Evolutionary conservation across 2,113 vertebrate species (phyloP).

Genomic region (Bungarus multicinctus): DNA sequence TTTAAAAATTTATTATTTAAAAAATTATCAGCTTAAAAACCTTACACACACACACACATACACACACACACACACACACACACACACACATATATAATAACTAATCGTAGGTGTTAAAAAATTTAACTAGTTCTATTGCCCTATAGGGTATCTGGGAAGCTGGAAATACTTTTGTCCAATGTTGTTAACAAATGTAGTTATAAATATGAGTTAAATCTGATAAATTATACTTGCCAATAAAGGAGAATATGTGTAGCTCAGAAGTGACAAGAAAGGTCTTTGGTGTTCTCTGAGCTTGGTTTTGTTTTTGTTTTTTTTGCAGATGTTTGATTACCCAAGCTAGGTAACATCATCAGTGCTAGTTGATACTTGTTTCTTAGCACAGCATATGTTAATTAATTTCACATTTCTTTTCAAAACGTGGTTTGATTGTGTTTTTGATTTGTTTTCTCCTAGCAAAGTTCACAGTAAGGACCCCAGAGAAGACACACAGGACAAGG

Average conservation of each 20-base stretch:
- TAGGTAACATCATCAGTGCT: not conserved
- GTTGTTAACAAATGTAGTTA: not conserved
- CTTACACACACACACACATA: too few relatives aligned
- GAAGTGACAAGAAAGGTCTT: not conserved
- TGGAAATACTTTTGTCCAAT: not conserved
- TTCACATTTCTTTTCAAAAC: not conserved
- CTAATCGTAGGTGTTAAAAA: not conserved
- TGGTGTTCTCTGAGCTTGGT: not conserved
- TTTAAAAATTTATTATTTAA: too few relatives aligned
- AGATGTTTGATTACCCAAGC: not conserved
- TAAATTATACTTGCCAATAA: not conserved
- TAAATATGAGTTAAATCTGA: not conserved
- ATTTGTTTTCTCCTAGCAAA: conserved; percentile 57
- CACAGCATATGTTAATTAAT: not conserved
- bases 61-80: too few relatives aligned
- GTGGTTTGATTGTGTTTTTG: not conserved
- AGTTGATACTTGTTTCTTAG: not conserved
- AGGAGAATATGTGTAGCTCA: not conserved
- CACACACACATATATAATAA: not conserved
- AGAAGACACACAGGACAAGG: conserved; percentile 80
- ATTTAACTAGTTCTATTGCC: not conserved
- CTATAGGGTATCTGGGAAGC: not conserved
- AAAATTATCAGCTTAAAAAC: too few relatives aligned
- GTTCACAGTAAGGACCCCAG: conserved; percentile 82
- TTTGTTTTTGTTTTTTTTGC: not conserved